phyloP scores from a whole-genome alignment of 2,797 vertebrate genomes.

The Dendrocincla tyrannina region DNA sequence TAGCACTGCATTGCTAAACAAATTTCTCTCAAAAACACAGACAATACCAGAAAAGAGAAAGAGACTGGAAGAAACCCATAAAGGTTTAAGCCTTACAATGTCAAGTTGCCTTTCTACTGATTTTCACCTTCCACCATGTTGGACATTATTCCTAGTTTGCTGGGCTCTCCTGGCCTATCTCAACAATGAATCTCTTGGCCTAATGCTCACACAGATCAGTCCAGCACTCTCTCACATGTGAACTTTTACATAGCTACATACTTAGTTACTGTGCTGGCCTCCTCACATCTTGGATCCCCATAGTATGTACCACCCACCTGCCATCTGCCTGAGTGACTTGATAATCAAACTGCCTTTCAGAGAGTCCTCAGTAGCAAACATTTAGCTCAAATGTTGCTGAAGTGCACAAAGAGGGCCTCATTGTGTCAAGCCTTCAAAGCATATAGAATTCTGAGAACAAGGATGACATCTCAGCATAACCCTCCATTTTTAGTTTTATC shows the following conservation, averaged over 20 bases:
- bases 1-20: background rate
- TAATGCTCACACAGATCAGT: background rate
- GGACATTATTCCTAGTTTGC: background rate
- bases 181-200: background rate
- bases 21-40: background rate
- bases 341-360: background rate
- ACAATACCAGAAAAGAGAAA: background rate
- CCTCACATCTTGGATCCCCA: background rate
- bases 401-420: background rate
- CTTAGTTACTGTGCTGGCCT: background rate
- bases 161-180: background rate
- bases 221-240: background rate
- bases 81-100: background rate
- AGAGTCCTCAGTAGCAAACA: background rate
- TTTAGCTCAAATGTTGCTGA: background rate
- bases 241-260: background rate
- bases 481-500: background rate
- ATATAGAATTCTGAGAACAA: background rate
- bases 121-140: background rate
- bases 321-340: background rate
- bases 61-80: background rate
- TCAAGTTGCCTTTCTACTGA: background rate
- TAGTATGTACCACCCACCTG: background rate
- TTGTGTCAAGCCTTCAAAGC: background rate
- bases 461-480: background rate